Base-by-base conservation (phyloP, 2,888 invertebrate genomes). In the Entomobrya multifasciata region DNA sequence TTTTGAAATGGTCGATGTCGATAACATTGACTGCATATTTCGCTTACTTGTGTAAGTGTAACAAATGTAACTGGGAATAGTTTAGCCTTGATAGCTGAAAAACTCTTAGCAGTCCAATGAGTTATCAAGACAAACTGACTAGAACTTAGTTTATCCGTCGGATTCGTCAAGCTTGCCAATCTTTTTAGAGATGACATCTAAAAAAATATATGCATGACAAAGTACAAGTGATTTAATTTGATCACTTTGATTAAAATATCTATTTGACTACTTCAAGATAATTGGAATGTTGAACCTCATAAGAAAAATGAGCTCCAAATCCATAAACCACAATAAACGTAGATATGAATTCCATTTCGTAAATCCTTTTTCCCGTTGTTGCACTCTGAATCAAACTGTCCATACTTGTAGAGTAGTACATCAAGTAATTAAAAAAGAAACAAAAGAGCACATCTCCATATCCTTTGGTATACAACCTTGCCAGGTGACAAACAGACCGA, bases 361-460 rank as follows among this genome's bases (percentile, higher is more conserved):
- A 92, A 93, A 95, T 17, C 25, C 13, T 47, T 44, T 72, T 17
- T 2, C 72, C 72, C 15, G 41, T 36, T 1, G 30, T 30, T n/a
- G 25, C 27, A 2, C 15, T 20, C 25, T 17, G 49, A 13, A 72
- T 17, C n/a, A 72, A n/a, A 1, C 13, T 27, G n/a, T 72, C 72
- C 1, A 72, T 72, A 25, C 41, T 47, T 8, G 49, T 72, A 5
- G 72, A 72, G 15, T 72, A 72, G 72, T 72, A 72, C 72, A 72
- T 72, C 22, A 49, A 11, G 22, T 72, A 72, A 72, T 47, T 47
- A 20, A 72, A 49, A 25, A 49, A 22, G 49, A 41, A 72, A 6
- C 36, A 44, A 49, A 72, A 49, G 10, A 72, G 41, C 15, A 41
- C 10, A 25, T 72, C 8, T 13, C 72, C 72, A 20, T 72, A 72